Evolutionary conservation across 2,797 vertebrate genomes (phyloP), one percentile per base, ranked within the genome.

Genomic region (Lemur catta): DNA sequence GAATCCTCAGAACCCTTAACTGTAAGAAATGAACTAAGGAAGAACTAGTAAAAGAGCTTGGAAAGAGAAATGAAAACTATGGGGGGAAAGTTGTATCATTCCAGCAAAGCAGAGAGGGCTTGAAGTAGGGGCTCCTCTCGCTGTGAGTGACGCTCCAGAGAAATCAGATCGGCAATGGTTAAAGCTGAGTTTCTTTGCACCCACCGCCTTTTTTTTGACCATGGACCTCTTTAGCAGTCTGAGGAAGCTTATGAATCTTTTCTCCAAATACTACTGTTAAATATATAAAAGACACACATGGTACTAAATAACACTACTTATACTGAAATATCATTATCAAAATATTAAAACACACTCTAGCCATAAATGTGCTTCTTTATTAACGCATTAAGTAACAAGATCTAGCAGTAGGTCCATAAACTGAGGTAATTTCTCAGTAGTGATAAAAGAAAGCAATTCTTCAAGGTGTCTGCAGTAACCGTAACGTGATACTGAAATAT

Each of bases 201-300:
- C 43, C 43, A 43, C 41, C 41, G 5, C 35, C 7, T 71, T 81
- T 79, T 15, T 63, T 30, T 81, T 15, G 2, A 4, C 18, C 67
- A 24, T 9, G 41, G 22, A 65, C 43, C 55, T 79, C 78, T 88
- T 52, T 82, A 75, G 57, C 28, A 91, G 17, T 89, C 63, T 71
- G 30, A 10, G 30, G 10, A 74, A 94, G 69, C 11, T 38, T 65
- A n/a, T 33, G 1, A 52, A 72, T 46, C 38, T 12, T 46, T 46
- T 97, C 86, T 96, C 89, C 91, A 91, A 96, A 86, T 48, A 92
- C 71, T 71, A 87, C 9, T 20, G 6, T 63, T 81, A 94, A 81
- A 52, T 81, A 65, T n/a, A 35, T 28, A 90, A 84, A 75, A 82
- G 46, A 86, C 13, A 93, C 9, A 69, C 6, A 20, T 1, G 46